These are phyloP conservation scores for Sciaenops ocellatus DNA, from an alignment of 2,797 vertebrate genomes.

Conservation along the genomic window DNA sequence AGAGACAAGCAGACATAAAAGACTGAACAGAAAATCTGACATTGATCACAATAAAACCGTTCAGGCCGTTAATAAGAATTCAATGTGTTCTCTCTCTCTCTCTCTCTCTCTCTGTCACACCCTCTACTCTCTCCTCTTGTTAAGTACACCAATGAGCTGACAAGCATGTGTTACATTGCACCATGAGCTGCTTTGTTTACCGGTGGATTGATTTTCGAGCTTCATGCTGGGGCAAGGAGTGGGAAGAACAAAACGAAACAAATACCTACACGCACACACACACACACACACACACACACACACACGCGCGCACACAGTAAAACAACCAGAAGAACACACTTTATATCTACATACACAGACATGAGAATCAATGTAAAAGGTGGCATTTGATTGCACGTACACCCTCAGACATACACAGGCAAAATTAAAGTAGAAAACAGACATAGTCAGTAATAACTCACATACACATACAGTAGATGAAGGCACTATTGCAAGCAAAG, in stretches of 20 bases:
- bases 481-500: conserved; percentile 90
- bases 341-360: conserved; percentile 45
- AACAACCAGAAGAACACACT: conserved; percentile 44
- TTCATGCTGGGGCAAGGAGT: conserved; percentile 58
- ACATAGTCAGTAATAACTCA: conserved; percentile 65
- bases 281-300: conserved; percentile 34
- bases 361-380: conserved; percentile 46
- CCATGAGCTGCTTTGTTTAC: conserved; percentile 41
- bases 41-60: conserved; percentile 38
- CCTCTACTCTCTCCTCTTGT: conserved; percentile 12
- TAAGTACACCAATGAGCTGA: conserved; percentile 21
- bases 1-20: conserved; percentile 16
- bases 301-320: conserved; percentile 24
- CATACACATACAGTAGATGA: conserved; percentile 80
- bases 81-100: conserved; percentile 14
- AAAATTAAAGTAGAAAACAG: conserved; percentile 69
- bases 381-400: conserved; percentile 58
- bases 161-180: conserved; percentile 11
- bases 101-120: conserved; percentile 1
- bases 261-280: conserved; percentile 30
- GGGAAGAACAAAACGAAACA: conserved; percentile 45
- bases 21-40: conserved; percentile 24
- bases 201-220: conserved; percentile 40
- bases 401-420: conserved; percentile 50
- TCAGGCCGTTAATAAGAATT: conserved; percentile 41